A percentile compares a stretch with the other conserved stretches of the same genome.
phyloP scores from a whole-genome alignment of 2,113 vertebrate genomes.

The Ictalurus punctatus region DNA sequence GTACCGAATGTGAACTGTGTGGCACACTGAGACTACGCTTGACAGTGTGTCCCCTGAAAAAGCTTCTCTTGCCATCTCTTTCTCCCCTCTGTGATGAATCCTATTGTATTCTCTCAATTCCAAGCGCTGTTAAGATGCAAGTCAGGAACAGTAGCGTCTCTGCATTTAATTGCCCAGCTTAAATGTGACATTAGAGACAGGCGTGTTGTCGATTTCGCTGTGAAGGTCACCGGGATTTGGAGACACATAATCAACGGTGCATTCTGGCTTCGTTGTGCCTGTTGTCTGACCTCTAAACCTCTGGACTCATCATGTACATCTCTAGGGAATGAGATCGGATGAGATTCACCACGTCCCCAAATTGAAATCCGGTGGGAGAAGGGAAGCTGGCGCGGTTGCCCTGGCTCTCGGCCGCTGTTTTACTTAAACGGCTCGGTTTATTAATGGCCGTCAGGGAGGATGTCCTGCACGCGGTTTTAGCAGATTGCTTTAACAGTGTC shows the following conservation, averaged over 20 bases:
- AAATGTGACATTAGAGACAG: conserved; percentile 39
- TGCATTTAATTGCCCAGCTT: conserved; percentile 35
- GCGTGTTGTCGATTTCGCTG: conserved; percentile 26
- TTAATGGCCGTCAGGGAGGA: conserved; percentile 60
- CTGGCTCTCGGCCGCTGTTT: conserved; percentile 56
- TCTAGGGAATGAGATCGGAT: conserved; percentile 16
- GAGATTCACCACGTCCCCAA: conserved; percentile 39
- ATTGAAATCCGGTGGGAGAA: conserved; percentile 41
- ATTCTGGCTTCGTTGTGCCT: neutral
- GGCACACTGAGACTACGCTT: conserved; percentile 23
- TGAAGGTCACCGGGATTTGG: conserved; percentile 28
- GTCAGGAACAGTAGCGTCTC: conserved; percentile 16
- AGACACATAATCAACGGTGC: conserved; percentile 23
- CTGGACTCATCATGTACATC: neutral
- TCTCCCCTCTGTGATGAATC: neutral
- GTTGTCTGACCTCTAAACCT: conserved; percentile 33
- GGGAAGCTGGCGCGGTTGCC: conserved; percentile 32
- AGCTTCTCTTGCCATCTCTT: conserved; percentile 27
- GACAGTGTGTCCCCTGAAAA: conserved; percentile 23
- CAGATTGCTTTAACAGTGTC: conserved; percentile 49
- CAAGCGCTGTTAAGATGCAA: conserved; percentile 31
- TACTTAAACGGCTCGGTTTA: conserved; percentile 61
- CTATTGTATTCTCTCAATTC: neutral
- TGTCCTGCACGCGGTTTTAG: conserved; percentile 55
- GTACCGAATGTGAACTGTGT: neutral